Evolutionary conservation across 2,797 vertebrate genomes (phyloP), one percentile per base, ranked within the genome.

Genomic region (Chromis chromis): DNA sequence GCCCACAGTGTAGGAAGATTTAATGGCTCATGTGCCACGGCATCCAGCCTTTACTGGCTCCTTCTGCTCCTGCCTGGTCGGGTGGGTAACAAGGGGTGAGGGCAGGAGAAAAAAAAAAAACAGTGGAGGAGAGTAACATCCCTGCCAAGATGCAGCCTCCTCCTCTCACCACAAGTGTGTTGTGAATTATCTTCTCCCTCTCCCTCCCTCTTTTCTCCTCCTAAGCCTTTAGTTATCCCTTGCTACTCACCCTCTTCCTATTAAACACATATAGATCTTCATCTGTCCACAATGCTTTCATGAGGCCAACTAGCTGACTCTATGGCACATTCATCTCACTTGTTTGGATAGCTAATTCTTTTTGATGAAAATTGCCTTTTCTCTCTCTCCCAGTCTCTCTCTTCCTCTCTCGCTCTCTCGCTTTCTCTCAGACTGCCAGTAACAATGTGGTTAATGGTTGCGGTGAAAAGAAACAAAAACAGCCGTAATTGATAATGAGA

Each of bases 401-500:
- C 39, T 68, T 27, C 25, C 14, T 48, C 21, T 27, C 59, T 44
- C 63, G n/a, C n/a, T n/a, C n/a, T 49, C 31, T 44, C 50, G 44
- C 62, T 65, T 65, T 64, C 50, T 61, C 77, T 59, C 76, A 63
- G 73, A 69, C 88, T 93, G 89, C 84, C 91, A 93, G 88, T 86
- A 88, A 91, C 85, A 52, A 67, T 83, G 88, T 82, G 91, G 92
- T 90, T 88, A 91, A 92, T 89, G 91, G 87, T 56, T 94, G 94
- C 1, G 92, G 94, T 93, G 54, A 78, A 86, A 89, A 89, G 92
- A 93, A 94, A 93, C 90, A 93, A 94, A 94, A 95, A 94, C 94
- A 94, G 89, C 74, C 83, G 27, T 94, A 95, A 94, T 93, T 94
- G 92, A 92, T 94, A 95, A 95, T 95, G 93, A 93, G 91, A 93